Conservation (phyloP, 1,140 invertebrate species). For the Physella acuta region DNA sequence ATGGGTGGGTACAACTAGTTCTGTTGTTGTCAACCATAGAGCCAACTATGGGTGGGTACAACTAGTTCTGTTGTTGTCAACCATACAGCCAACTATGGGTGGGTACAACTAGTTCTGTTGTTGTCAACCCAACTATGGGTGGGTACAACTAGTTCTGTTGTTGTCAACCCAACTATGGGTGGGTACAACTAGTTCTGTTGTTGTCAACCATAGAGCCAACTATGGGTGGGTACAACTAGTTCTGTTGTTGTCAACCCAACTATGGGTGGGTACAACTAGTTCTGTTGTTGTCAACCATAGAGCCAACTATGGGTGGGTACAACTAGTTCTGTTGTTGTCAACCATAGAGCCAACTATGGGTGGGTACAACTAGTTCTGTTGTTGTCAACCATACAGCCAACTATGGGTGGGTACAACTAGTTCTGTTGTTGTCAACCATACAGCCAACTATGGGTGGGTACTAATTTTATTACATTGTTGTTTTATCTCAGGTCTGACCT, state of each 20-base stretch:
- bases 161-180: conserved; percentile 68
- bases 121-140: conserved; percentile 68
- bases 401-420: conserved; percentile 57
- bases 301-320: conserved; percentile 65
- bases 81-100: conserved; percentile 70
- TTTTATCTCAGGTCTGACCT: conserved; percentile 76
- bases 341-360: conserved; percentile 71
- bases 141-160: too few relatives aligned
- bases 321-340: conserved; percentile 82
- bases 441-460: conserved; percentile 66
- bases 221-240: conserved; percentile 58
- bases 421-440: conserved; percentile 81
- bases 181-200: too few relatives aligned
- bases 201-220: conserved; percentile 78
- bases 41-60: conserved; percentile 66
- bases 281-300: conserved; percentile 81
- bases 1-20: conserved; percentile 58
- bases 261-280: conserved; percentile 58
- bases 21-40: conserved; percentile 79
- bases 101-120: too few relatives aligned
- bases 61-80: conserved; percentile 84
- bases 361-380: too few relatives aligned
- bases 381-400: conserved; percentile 79
- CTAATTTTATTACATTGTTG: conserved; percentile 9
- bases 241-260: conserved; percentile 71